Base-by-base conservation (phyloP, 2,797 vertebrate genomes). In the Chaetodon trifasciatus region DNA sequence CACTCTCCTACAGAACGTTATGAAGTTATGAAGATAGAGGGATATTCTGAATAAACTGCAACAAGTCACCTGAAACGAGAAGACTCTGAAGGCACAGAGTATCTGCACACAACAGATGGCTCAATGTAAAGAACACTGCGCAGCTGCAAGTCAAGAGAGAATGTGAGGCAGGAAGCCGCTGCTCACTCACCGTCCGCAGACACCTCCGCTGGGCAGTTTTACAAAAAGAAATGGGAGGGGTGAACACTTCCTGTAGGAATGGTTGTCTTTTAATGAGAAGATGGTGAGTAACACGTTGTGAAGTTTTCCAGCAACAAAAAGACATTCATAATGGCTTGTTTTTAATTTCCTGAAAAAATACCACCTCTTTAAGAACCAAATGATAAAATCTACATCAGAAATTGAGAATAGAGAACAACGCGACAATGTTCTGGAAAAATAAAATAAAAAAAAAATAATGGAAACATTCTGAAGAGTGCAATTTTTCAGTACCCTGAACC, bases 401-500 rank as follows among this genome's bases (percentile, higher is more conserved):
- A 81, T 77, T 83, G 76, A 88, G 78, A 91, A 75, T 7, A 81
- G 55, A 87, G 79, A 84, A 90, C 74, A 77, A 85, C 42, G 57
- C 62, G 28, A 84, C 79, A 84, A 88, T 32, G 47, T 56, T 82
- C 71, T 88, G 73, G 66, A 77, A 76, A 50, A 80, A 86, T 82
- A 84, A 76, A 76, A 24, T 64, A 17, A 58, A 78, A 37, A 73
- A 17, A 64, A 55, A 85, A 84, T 70, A 24, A 64, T 70, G 77
- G 86, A 93, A 92, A 95, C 92, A 93, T 94, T 95, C 93, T 93
- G 88, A 90, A 94, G 94, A 95, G 94, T 94, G 94, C 94, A 95
- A 95, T 94, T 90, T 90, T 92, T 91, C 93, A 76, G 88, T 93
- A 89, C 90, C 89, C 92, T 82, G 79, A 86, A 86, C 81, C 35